Base-by-base conservation (phyloP, 2,888 invertebrate genomes). In the Euplexia lucipara region DNA sequence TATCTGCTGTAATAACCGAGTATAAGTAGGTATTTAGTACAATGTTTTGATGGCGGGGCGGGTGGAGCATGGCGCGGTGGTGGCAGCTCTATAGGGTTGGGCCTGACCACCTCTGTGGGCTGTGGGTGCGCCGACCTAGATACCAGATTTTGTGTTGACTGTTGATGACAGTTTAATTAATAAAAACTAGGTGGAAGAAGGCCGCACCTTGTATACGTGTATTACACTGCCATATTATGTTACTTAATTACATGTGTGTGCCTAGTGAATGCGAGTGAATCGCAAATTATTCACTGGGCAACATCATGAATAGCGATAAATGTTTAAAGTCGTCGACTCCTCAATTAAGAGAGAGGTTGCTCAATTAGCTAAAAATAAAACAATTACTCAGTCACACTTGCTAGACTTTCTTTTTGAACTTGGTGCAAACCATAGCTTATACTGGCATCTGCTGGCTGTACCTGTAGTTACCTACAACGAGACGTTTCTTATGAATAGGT, bases 41-140 rank as follows among this genome's bases (percentile, higher is more conserved):
- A 56, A 52, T 41, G 34, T 67, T 77, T 16, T 53, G 57, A 61
- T 51, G 62, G 51, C 42, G 34, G 49, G 64, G 47, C 37, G 62
- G 67, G 67, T 53, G 69, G 59, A 34, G 26, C 5, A 26, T 26
- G 26, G 26, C 26, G 26, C 26, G 34, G 53, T 14, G 34, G 42
- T 30, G 57, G 47, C 30, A 30, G 41, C 44, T 58, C 41, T 42
- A 42, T 64, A 64, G 71, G 79, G 83, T 73, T 70, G 83, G 84
- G 83, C 76, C 61, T 54, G 39, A 47, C 69, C 67, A 64, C 63
- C 73, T 59, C 61, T 48, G 39, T 26, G 41, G 39, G 51, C 14
- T 16, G 51, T 68, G 85, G 91, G 92, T 84, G 92, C 84, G 91
- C 83, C 86, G 90, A 91, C 92, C 92, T 88, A 88, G 83, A 88